Conservation (phyloP, 2,888 invertebrate species). For the Odontomyia ornata region DNA sequence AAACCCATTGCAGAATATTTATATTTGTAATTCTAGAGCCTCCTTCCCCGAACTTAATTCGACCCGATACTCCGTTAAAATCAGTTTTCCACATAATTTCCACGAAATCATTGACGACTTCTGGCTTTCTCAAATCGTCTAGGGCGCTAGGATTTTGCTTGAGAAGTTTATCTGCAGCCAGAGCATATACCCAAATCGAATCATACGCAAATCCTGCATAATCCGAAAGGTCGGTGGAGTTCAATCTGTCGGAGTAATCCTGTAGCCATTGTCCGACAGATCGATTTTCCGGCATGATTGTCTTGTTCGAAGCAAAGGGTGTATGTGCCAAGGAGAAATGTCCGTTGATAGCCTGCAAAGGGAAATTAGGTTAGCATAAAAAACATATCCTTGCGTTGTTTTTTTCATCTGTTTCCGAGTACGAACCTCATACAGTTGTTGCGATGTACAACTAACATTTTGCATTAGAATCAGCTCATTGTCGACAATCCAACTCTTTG, state of each 20-base stretch:
- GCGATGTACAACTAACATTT: slow-evolving; percentile 69
- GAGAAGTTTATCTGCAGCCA: slow-evolving; percentile 73
- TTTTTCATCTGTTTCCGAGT: background rate
- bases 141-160: slow-evolving; percentile 62
- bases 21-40: slow-evolving; percentile 73
- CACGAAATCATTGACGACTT: slow-evolving; percentile 65
- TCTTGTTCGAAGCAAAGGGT: slow-evolving; percentile 71
- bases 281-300: slow-evolving; percentile 71
- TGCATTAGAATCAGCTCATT: slow-evolving; percentile 61
- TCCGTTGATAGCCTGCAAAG: slow-evolving; percentile 73
- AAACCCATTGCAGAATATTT: slow-evolving; percentile 70
- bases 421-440: slow-evolving; percentile 68
- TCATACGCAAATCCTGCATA: slow-evolving; percentile 83
- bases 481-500: slow-evolving; percentile 71
- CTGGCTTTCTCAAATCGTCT: slow-evolving; percentile 53
- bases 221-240: slow-evolving; percentile 63
- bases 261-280: slow-evolving; percentile 72
- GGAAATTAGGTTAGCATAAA: background rate
- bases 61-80: slow-evolving; percentile 79
- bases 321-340: slow-evolving; percentile 76
- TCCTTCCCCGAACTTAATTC: slow-evolving; percentile 74
- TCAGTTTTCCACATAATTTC: slow-evolving; percentile 72
- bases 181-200: slow-evolving; percentile 82
- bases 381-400: background rate
- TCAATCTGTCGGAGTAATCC: slow-evolving; percentile 58